Conservation (phyloP, 2,888 invertebrate species). For the Amphimallon solstitiale region DNA sequence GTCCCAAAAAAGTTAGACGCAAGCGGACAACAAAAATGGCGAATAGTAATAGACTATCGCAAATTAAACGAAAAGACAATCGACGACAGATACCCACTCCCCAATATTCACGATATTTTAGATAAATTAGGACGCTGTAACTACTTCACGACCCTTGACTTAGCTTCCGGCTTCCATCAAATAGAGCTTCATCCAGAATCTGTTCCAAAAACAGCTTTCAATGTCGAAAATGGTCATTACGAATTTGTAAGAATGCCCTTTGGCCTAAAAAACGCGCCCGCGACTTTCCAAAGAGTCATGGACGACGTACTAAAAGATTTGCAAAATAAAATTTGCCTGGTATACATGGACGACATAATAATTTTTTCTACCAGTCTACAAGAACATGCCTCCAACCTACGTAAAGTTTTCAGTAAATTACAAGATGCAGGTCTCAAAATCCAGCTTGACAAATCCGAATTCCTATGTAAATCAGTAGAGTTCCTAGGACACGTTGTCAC, state of each 20-base stretch:
- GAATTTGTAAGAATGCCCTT: conserved; percentile 51
- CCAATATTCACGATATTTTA: conserved; percentile 53
- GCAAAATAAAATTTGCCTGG: conserved; percentile 40
- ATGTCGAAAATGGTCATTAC: conserved; percentile 48
- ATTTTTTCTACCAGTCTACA: conserved; percentile 42
- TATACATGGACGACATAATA: conserved; percentile 48
- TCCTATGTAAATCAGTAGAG: conserved; percentile 34
- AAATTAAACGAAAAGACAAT: conserved; percentile 51
- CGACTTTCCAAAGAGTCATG: conserved; percentile 49
- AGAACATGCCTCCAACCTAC: conserved; percentile 42
- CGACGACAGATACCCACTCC: conserved; percentile 51
- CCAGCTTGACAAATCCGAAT: conserved; percentile 40
- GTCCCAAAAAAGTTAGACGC: too few relatives aligned
- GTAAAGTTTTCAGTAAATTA: conserved; percentile 41
- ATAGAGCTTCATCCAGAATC: conserved; percentile 49
- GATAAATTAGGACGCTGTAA: conserved; percentile 51
- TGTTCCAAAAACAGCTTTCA: conserved; percentile 53
- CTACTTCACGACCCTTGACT: conserved; percentile 53
- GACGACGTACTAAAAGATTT: conserved; percentile 43
- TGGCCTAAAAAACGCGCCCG: conserved; percentile 50
- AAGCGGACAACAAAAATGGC: conserved; percentile 44
- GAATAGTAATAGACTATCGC: too few relatives aligned
- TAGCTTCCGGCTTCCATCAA: too few relatives aligned
- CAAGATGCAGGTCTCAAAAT: conserved; percentile 43
- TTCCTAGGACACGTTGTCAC: conserved; percentile 35